Evolutionary conservation across 2,888 invertebrate genomes (phyloP).

Genomic region (Nephrotoma flavescens): DNA sequence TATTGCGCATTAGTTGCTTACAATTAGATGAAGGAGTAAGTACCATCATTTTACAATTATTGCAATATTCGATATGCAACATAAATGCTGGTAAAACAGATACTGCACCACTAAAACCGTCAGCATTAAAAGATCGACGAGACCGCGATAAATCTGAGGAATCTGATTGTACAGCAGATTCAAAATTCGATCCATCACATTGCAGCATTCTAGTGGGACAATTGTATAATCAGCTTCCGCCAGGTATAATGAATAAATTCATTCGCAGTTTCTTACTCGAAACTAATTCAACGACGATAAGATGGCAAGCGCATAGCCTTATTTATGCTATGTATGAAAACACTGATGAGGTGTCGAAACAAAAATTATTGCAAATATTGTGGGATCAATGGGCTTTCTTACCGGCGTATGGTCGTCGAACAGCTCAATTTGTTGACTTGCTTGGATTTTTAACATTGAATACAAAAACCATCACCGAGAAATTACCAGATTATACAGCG

Average conservation of each 20-base stretch:
- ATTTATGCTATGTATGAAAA: conserved; percentile 75
- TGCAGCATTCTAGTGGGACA: conserved; percentile 53
- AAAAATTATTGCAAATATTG: conserved; percentile 61
- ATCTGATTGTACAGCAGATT: conserved; percentile 40
- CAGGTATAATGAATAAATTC: conserved; percentile 42
- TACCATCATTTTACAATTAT: conserved; percentile 74
- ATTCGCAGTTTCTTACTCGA: conserved; percentile 83
- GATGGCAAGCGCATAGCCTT: conserved; percentile 91
- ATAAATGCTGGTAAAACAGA: conserved; percentile 27
- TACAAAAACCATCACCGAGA: conserved; percentile 52
- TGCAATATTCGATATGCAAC: conserved; percentile 76
- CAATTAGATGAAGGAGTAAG: conserved; percentile 83
- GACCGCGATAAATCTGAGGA: conserved; percentile 54
- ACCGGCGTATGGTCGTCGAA: conserved; percentile 82
- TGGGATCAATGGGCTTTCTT: conserved; percentile 88
- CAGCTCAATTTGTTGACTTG: conserved; percentile 92
- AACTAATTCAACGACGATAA: conserved; percentile 79
- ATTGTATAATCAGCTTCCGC: conserved; percentile 45
- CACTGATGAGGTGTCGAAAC: conserved; percentile 61
- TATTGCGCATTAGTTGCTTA: conserved; percentile 66
- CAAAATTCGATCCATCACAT: conserved; percentile 49
- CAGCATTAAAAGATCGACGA: conserved; percentile 32
- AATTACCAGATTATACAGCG: conserved; percentile 60
- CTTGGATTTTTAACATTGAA: conserved; percentile 89
- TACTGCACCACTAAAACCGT: conserved; percentile 5